phyloP scores from a whole-genome alignment of 2,797 vertebrate genomes.

The Lepilemur septentrionalis region DNA sequence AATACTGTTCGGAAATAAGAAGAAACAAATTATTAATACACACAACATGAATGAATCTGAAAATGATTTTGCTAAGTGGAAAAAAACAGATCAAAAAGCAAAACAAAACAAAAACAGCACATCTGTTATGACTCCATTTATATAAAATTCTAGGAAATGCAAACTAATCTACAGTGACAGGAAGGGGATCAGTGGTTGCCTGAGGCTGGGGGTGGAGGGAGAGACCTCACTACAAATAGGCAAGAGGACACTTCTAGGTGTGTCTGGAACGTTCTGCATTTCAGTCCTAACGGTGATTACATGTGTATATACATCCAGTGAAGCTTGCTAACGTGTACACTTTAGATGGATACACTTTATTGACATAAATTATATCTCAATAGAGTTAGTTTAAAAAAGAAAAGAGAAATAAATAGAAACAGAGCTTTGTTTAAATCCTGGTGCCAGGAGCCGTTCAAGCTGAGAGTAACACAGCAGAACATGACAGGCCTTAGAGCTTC shows the following conservation, averaged over 20 bases:
- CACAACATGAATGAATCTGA: background rate
- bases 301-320: background rate
- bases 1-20: background rate
- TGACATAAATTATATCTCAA: slow-evolving; percentile 1
- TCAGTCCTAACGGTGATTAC: background rate
- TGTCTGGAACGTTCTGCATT: background rate
- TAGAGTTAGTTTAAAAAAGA: slow-evolving; percentile 14
- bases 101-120: background rate
- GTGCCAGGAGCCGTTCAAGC: background rate
- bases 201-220: background rate
- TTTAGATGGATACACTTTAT: background rate
- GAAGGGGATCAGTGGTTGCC: background rate
- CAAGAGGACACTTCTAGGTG: background rate
- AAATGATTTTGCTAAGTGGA: background rate
- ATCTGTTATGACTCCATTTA: background rate
- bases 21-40: background rate
- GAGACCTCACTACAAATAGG: background rate
- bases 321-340: background rate
- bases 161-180: background rate
- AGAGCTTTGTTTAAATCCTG: background rate
- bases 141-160: background rate
- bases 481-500: background rate
- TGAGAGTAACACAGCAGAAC: background rate
- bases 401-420: background rate
- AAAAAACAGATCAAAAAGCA: background rate